phyloP scores from a whole-genome alignment of 2,113 vertebrate species.

The Dryoscopus gambensis region DNA sequence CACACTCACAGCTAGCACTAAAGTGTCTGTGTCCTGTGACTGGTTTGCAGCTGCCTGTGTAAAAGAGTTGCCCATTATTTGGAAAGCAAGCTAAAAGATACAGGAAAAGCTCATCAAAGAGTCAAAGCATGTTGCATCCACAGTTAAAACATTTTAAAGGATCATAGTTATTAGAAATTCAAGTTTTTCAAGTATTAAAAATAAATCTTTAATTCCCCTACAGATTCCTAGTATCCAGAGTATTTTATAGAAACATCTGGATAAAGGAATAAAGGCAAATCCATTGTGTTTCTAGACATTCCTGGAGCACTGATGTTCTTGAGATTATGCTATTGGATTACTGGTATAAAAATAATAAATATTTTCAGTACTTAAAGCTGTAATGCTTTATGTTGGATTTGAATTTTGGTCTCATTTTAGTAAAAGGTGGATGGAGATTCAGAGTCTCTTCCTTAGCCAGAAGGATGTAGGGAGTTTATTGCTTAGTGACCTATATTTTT shows the following conservation, averaged over 20 bases:
- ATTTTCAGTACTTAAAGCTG: slow-evolving; percentile 78
- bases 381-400: slow-evolving; percentile 78
- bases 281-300: slow-evolving; percentile 70
- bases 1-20: neutral
- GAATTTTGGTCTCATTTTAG: slow-evolving; percentile 79
- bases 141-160: slow-evolving; percentile 68
- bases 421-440: slow-evolving; percentile 75
- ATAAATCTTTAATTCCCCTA: slow-evolving; percentile 74
- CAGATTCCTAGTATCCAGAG: slow-evolving; percentile 66
- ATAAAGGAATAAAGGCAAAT: slow-evolving; percentile 74
- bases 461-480: slow-evolving; percentile 69
- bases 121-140: slow-evolving; percentile 31
- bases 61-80: neutral
- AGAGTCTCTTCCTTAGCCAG: slow-evolving; percentile 66
- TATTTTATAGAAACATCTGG: slow-evolving; percentile 76
- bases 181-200: slow-evolving; percentile 76
- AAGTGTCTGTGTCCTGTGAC: neutral
- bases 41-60: neutral
- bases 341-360: slow-evolving; percentile 79
- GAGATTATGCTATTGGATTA: slow-evolving; percentile 80
- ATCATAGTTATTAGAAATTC: slow-evolving; percentile 69
- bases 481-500: slow-evolving; percentile 73
- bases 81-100: neutral
- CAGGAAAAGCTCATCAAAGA: slow-evolving; percentile 27
- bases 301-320: slow-evolving; percentile 71